Evolutionary conservation across 2,888 invertebrate species (phyloP), one percentile per base, ranked within the genome.

Genomic region (Folsomia candida): DNA sequence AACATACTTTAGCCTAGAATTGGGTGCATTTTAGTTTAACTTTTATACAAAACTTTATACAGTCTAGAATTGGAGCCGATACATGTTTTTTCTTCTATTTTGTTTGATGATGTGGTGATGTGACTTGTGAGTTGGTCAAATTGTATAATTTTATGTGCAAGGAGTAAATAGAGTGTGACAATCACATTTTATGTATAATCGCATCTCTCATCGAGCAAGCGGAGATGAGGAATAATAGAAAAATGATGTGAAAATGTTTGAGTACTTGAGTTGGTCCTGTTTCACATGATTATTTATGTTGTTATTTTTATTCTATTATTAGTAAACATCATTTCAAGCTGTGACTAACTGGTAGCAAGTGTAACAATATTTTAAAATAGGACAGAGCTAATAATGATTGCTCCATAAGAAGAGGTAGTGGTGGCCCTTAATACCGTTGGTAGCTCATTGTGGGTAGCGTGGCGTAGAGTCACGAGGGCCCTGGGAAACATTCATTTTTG

Each of bases 401-500:
- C 37, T 37, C n/a, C n/a, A 25, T 59, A 59, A 22, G 6, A 24
- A 14, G 51, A 51, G 18, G 51, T 51, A 14, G 14, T 14, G 18
- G 18, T 51, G 51, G 18, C 11, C 51, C 51, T 51, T 11, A 51
- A 14, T 51, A 14, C 18, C 51, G 14, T 51, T 51, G 14, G 11
- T 51, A n/a, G n/a, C n/a, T n/a, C 18, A 28, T 14, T 61, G n/a
- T n/a, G n/a, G n/a, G n/a, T n/a, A n/a, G n/a, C n/a, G 37, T 37
- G 37, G 66, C 58, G 65, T 60, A 67, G 63, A 67, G 71, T 71
- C 67, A 61, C 64, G 64, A 71, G 71, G 37, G 71, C 71, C 74
- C 71, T 74, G 74, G 74, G 74, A 74, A 74, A 71, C 71, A 71
- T 71, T 37, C 37, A 37, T 37, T 37, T 70, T 69, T 64, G 37